Conservation (phyloP, 2,797 vertebrate genomes). For the Sarcoramphus papa region DNA sequence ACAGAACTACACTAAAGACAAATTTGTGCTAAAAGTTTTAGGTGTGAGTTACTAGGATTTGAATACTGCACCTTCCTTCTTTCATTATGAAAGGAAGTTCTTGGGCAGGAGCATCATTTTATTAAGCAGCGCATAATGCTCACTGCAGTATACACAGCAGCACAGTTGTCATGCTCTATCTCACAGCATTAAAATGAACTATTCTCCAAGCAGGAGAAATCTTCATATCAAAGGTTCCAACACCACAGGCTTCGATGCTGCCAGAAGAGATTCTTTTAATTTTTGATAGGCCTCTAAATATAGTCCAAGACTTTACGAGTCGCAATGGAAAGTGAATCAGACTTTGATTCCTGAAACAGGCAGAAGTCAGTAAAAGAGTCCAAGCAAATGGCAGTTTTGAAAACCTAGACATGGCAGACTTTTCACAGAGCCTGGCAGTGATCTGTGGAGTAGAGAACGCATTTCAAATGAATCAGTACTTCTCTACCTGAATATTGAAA, state of each 20-base stretch:
- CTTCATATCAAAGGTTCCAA: constrained; percentile 32
- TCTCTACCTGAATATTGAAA: background rate
- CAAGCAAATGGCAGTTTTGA: background rate
- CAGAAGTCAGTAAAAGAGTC: background rate
- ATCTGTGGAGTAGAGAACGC: background rate
- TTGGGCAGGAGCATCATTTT: background rate
- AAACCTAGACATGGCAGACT: background rate
- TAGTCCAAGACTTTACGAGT: background rate
- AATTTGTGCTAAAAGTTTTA: background rate
- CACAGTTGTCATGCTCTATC: constrained; percentile 34
- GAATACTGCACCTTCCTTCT: background rate
- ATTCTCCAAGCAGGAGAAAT: background rate
- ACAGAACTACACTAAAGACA: background rate
- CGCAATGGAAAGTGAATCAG: background rate
- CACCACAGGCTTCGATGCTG: background rate
- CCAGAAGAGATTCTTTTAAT: background rate
- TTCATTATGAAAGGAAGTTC: background rate
- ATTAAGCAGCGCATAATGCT: background rate
- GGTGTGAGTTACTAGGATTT: background rate
- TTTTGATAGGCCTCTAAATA: background rate
- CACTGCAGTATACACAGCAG: background rate
- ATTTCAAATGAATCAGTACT: background rate
- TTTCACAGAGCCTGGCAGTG: background rate
- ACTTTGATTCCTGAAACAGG: background rate
- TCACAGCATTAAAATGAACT: constrained; percentile 31